phyloP scores from a whole-genome alignment of 2,113 vertebrate species.

The Bombycilla garrulus region DNA sequence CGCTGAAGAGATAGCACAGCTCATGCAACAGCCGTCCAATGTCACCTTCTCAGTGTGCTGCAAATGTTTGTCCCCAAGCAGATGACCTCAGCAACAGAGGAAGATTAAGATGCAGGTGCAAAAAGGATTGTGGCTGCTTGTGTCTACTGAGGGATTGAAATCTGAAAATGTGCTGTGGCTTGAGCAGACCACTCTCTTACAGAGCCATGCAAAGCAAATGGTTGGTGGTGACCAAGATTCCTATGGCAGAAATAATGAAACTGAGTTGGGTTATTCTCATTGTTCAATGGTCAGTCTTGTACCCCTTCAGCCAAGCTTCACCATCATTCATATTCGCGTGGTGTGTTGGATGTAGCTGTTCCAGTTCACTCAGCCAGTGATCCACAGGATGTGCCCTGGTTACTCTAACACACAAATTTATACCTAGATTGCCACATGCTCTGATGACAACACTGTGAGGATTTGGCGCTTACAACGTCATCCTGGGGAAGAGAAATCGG shows the following conservation, averaged over 20 bases:
- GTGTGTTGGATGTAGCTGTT: neutral
- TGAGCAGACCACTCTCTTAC: slow-evolving; percentile 21
- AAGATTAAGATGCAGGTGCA: neutral
- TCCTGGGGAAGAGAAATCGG: slow-evolving; percentile 61
- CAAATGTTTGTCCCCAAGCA: neutral
- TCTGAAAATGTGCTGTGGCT: neutral
- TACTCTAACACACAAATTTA: neutral
- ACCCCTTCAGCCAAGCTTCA: neutral
- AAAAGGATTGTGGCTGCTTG: neutral
- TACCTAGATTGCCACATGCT: slow-evolving; percentile 91
- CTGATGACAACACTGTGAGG: slow-evolving; percentile 93
- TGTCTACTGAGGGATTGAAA: slow-evolving; percentile 16
- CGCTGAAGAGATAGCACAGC: neutral
- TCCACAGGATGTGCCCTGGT: neutral
- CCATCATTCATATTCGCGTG: neutral
- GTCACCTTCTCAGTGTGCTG: neutral
- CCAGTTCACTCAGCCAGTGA: neutral
- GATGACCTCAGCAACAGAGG: neutral
- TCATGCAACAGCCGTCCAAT: neutral
- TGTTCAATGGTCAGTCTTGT: neutral
- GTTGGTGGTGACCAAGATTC: neutral
- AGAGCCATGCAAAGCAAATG: neutral
- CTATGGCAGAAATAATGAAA: slow-evolving; percentile 13
- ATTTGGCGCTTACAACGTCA: slow-evolving; percentile 86
- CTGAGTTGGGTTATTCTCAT: neutral